Evolutionary conservation across 2,113 vertebrate species (phyloP), one percentile per base, ranked within the genome.

Genomic region (Pelodiscus sinensis): DNA sequence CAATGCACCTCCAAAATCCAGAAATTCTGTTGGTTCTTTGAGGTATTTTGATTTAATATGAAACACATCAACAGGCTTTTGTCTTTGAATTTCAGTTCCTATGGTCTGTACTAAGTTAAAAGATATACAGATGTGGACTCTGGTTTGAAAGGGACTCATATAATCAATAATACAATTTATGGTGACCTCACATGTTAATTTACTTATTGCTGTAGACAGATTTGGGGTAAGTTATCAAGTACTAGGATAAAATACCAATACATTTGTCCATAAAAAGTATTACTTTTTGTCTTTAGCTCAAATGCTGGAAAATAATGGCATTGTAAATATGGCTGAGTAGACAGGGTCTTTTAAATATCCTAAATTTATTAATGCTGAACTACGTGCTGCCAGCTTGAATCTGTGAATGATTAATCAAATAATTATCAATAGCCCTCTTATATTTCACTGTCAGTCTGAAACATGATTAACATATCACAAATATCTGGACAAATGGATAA

Each of bases 191-290:
- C 21, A 62, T 65, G n/a, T 14, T 13, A 54, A 62, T 65, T 22
- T 57, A 27, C 56, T 44, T 52, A n/a, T 35, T 54, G 19, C 77
- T 22, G 77, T 14, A 86, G 21, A 14, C 27, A 38, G 2, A n/a
- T 81, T 92, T n/a, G 8, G 57, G 1, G 1, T n/a, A 94, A 78
- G 4, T 82, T 38, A 62, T 73, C 35, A 90, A 73, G 5, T 38
- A 95, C 79, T 94, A 89, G 89, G 93, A 51, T 83, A 31, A 81
- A 93, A 73, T 25, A 57, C 14, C 35, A 56, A n/a, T 86, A 77
- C 3, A 12, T 51, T 79, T 91, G 58, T 82, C 15, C 3, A 80
- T 16, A 92, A 4, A 79, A 87, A 57, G 1, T 4, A 15, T 44
- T 1, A 31, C 1, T n/a, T 93, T 79, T 38, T 82, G 16, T 24